Evolutionary conservation across 2,888 invertebrate species (phyloP).

Genomic region (Phania funesta): DNA sequence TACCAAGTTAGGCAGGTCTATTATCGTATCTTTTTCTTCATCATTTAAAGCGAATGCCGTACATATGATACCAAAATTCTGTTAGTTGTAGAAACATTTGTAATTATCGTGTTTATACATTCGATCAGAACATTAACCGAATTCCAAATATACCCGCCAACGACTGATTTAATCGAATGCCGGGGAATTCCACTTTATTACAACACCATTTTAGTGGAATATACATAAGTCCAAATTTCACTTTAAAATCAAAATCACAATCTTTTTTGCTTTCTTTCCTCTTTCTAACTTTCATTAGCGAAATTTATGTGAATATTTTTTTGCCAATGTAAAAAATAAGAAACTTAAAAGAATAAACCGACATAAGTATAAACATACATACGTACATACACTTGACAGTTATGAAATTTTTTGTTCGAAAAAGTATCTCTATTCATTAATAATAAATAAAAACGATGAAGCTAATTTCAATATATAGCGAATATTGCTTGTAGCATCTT

Average conservation of each 20-base stretch:
- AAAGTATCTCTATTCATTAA: neutral
- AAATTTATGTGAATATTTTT: neutral
- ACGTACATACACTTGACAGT: neutral
- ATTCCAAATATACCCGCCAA: neutral
- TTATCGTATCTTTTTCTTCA: conserved; percentile 68
- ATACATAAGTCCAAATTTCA: neutral
- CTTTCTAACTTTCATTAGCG: neutral
- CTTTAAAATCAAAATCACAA: neutral
- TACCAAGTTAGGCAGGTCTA: conserved; percentile 77
- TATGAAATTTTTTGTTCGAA: neutral
- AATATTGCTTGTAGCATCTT: too few relatives aligned
- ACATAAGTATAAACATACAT: neutral
- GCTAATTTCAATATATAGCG: too few relatives aligned
- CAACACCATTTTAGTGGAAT: neutral
- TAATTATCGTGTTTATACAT: neutral
- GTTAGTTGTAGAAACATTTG: neutral
- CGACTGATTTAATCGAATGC: neutral
- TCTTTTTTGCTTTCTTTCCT: neutral
- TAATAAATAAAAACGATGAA: neutral
- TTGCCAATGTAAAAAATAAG: neutral
- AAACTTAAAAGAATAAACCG: neutral
- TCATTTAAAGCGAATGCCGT: neutral
- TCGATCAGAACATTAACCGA: neutral
- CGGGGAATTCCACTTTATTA: neutral
- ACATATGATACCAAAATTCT: neutral